Evolutionary conservation across 2,797 vertebrate genomes (phyloP).

Genomic region (Remorina albescens): DNA sequence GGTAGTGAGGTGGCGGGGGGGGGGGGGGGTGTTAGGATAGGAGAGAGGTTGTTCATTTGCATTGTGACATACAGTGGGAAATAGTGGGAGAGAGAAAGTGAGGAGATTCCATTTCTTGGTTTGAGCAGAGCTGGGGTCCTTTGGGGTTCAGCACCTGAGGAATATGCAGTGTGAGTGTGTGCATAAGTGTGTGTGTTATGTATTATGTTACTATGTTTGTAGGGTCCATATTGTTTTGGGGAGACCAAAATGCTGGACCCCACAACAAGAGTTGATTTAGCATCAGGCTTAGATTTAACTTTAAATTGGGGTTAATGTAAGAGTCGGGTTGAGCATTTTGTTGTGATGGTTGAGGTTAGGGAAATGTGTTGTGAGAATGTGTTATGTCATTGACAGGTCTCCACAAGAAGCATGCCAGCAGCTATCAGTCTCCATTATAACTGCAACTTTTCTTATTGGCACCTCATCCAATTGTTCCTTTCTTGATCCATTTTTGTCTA

Average conservation of each 20-base stretch:
- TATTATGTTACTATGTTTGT: too few relatives aligned
- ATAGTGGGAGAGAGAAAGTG: constrained; percentile 33
- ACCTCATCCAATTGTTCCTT: not conserved
- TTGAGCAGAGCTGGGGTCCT: constrained; percentile 39
- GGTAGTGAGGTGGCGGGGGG: too few relatives aligned
- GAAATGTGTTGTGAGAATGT: too few relatives aligned
- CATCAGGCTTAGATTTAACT: too few relatives aligned
- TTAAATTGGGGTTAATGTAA: too few relatives aligned
- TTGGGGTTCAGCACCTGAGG: constrained; percentile 44
- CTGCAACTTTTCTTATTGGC: not conserved
- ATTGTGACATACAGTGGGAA: constrained; percentile 59
- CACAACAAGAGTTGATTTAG: too few relatives aligned
- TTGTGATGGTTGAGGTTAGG: too few relatives aligned
- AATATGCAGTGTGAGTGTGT: not conserved
- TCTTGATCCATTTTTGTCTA: not conserved
- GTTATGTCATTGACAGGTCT: too few relatives aligned
- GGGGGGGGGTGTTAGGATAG: not conserved
- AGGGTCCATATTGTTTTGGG: too few relatives aligned
- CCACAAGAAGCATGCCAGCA: not conserved
- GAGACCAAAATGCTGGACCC: too few relatives aligned
- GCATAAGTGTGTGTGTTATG: not conserved
- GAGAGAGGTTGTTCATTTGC: constrained; percentile 64
- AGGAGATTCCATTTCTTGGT: constrained; percentile 51
- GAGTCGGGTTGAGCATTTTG: too few relatives aligned
- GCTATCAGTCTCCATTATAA: not conserved